A percentile compares a stretch with the other conserved stretches of the same genome.
Evolutionary conservation across 2,888 invertebrate genomes (phyloP).

Genomic region (Lasioglossum villosulum): DNA sequence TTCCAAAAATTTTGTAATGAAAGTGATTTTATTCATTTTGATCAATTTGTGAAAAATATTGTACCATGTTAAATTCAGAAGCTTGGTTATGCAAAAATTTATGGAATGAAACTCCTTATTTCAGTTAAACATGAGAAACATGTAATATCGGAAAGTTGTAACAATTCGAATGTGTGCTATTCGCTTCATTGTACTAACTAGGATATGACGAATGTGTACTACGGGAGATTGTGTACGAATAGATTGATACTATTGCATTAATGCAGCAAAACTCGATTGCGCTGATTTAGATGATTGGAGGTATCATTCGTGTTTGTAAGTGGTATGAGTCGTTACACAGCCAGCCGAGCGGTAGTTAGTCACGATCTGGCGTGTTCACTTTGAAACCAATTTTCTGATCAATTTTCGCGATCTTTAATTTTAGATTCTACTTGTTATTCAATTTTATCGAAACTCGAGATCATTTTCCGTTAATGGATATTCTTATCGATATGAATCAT

Average conservation of each 20-base stretch:
- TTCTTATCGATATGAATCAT: too few species aligned
- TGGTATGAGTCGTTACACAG: slow-evolving; percentile 53
- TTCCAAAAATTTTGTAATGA: neutral
- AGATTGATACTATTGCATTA: neutral
- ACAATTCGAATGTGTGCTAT: neutral
- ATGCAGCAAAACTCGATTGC: slow-evolving; percentile 6
- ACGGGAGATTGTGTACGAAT: neutral
- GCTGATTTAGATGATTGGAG: neutral
- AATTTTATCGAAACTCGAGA: neutral
- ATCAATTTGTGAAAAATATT: neutral
- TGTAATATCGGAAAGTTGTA: neutral
- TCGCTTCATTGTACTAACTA: neutral
- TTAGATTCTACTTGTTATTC: neutral
- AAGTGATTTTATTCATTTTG: neutral
- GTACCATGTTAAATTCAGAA: neutral
- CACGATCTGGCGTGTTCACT: slow-evolving; percentile 1
- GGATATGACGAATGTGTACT: neutral
- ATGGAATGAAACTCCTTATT: neutral
- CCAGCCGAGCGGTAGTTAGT: slow-evolving; percentile 30
- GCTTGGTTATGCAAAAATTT: neutral
- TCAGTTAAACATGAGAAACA: neutral
- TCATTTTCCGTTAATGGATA: neutral
- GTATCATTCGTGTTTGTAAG: slow-evolving; percentile 47
- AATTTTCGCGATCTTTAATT: neutral
- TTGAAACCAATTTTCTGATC: neutral